A percentile compares a stretch with the other conserved stretches of the same genome.
Conservation (phyloP, 2,113 vertebrate species). For the Typhlomys cinereus region DNA sequence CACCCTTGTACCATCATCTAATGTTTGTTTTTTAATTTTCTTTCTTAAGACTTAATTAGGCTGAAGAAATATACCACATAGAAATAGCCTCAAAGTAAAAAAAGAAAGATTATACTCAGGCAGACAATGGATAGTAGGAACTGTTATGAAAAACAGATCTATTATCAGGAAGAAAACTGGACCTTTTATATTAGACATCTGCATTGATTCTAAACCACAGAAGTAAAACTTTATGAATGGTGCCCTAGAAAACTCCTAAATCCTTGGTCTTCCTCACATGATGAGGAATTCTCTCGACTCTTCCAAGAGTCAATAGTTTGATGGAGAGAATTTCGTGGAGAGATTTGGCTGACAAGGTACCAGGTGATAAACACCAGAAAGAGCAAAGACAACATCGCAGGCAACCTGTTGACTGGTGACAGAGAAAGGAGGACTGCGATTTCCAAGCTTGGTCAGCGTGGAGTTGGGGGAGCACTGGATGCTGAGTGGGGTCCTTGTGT, state of each 20-base stretch:
- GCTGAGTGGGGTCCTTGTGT: no score
- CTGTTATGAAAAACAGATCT: background rate
- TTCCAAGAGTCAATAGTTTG: conserved; percentile 76
- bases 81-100: conserved; percentile 39
- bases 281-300: conserved; percentile 86
- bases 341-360: background rate
- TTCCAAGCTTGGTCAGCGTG: background rate
- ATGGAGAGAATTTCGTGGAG: background rate
- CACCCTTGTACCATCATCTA: rapidly evolving
- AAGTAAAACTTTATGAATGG: conserved; percentile 91
- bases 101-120: no score
- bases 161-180: background rate
- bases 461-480: no score
- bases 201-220: conserved; percentile 77
- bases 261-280: conserved; percentile 92
- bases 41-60: conserved; percentile 45
- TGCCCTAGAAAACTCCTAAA: conserved; percentile 92
- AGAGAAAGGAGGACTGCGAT: background rate
- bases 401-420: background rate
- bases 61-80: background rate
- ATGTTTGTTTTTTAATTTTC: background rate
- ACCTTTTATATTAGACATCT: conserved; percentile 1
- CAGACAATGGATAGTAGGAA: background rate
- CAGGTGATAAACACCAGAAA: background rate
- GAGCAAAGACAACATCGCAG: background rate